These are phyloP conservation scores for Trachurus trachurus DNA, from an alignment of 2,797 vertebrate genomes.

Conservation along the genomic window DNA sequence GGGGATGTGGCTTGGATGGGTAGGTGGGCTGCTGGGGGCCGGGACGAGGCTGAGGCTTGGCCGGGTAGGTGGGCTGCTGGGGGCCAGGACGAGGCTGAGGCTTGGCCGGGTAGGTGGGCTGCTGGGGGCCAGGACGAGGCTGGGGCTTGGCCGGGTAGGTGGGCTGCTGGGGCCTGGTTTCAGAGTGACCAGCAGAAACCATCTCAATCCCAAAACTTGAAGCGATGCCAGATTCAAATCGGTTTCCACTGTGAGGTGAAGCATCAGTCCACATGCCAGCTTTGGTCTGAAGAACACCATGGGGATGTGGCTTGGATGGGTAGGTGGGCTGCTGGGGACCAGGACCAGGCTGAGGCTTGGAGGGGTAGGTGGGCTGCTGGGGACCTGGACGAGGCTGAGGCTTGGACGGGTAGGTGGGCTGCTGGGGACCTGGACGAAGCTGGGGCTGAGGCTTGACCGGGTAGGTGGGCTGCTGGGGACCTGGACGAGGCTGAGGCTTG, in stretches of 20 bases:
- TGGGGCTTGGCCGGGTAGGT: too few species aligned
- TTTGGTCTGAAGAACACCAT: constrained; percentile 1
- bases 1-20: neutral
- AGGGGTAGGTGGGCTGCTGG: neutral
- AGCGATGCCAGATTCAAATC: rapidly evolving
- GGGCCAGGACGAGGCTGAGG: too few species aligned
- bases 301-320: neutral
- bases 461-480: too few species aligned
- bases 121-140: too few species aligned
- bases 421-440: too few species aligned
- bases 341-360: neutral
- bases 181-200: neutral
- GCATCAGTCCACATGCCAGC: neutral
- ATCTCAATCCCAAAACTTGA: constrained; percentile 2
- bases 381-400: neutral
- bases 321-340: neutral
- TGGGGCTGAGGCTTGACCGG: too few species aligned
- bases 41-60: too few species aligned
- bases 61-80: too few species aligned
- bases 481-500: too few species aligned
- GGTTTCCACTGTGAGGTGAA: rapidly evolving
- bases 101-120: too few species aligned
- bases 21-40: neutral
- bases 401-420: neutral
- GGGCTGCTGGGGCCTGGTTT: too few species aligned